A percentile compares a stretch with the other conserved stretches of the same genome.
These are phyloP conservation scores for Lasaia peninsularis DNA, from an alignment of 1,140 invertebrate species.

Conservation along the genomic window DNA sequence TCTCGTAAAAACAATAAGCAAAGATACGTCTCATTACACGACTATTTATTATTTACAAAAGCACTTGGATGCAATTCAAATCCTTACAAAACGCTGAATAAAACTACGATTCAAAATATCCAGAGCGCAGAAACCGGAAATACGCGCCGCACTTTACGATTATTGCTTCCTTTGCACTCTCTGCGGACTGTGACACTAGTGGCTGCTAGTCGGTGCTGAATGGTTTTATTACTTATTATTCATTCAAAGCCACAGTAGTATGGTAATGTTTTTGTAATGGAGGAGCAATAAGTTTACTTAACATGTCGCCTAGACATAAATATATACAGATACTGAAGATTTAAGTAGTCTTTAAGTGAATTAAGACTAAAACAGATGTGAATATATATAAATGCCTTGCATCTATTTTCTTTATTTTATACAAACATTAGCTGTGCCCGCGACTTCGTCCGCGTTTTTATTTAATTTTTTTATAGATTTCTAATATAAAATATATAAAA, in stretches of 20 bases:
- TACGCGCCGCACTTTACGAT: constrained; percentile 52
- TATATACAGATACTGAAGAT: no score
- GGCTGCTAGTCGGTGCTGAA: constrained; percentile 26
- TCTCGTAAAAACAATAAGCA: not conserved
- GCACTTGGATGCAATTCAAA: constrained; percentile 46
- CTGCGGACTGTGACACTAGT: constrained; percentile 29
- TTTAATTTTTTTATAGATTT: no score
- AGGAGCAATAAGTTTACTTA: constrained; percentile 23
- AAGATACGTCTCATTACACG: constrained; percentile 26
- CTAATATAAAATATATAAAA: no score
- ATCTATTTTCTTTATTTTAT: no score
- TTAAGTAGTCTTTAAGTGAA: no score
- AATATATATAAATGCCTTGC: no score
- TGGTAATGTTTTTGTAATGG: constrained; percentile 26
- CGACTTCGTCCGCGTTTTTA: no score
- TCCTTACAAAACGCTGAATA: constrained; percentile 45
- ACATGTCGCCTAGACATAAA: no score
- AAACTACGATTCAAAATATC: constrained; percentile 39
- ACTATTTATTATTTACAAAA: constrained; percentile 39
- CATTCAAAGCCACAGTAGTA: constrained; percentile 34
- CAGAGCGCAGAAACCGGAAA: constrained; percentile 43
- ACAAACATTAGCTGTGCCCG: no score
- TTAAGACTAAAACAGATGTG: no score
- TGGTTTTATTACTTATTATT: constrained; percentile 52
- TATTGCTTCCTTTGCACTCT: constrained; percentile 48